Evolutionary conservation across 37 sponge, comb jelly and placozoan species (phyloP), one percentile per base, ranked within the genome.

Genomic region (Aplysina aerophoba): DNA sequence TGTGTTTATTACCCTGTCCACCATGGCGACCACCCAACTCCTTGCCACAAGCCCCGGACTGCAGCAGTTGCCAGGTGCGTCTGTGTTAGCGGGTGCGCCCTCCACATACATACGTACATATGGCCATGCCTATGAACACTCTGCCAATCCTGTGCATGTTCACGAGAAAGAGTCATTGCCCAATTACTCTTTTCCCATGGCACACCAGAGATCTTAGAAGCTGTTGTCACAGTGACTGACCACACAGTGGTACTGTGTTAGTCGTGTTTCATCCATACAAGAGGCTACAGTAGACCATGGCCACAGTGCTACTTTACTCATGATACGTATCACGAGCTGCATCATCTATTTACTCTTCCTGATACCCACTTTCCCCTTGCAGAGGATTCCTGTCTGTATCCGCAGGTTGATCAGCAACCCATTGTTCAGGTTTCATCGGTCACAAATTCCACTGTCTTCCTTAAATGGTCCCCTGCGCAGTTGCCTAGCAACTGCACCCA

Each of bases 1-100:
- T 22, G 63, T 93, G 38, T 92, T 94, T 33, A 87, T 92, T 31
- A 82, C 86, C 41, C 85, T 94, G n/a, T 39, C 79, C 30, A 89
- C 90, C 61, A 83, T 63, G 6, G 54, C 56, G 19, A 71, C 82
- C 55, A 28, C 88, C 17, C 41, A 66, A 34, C 17, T 92, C 19
- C 56, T 86, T n/a, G 92, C 94, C 86, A 90, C 63, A 19, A 88
- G 95, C 0, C 60, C 85, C 27, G 61, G 63, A 73, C 93, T 44
- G 50, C 50, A 44, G 8, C 50, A 44, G 50, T 44, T 44, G 8
- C 50, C 50, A 44, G 50, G 50, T 44, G 50, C 8, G 85, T 41
- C 75, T 84, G 15, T 58, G 37, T 41, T 88, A n/a, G 68, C 65
- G 41, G 55, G 62, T 61, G 85, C n/a, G n/a, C n/a, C 27, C 22